phyloP scores from a whole-genome alignment of 2,888 invertebrate species.

The Eutolmus rufibarbis region DNA sequence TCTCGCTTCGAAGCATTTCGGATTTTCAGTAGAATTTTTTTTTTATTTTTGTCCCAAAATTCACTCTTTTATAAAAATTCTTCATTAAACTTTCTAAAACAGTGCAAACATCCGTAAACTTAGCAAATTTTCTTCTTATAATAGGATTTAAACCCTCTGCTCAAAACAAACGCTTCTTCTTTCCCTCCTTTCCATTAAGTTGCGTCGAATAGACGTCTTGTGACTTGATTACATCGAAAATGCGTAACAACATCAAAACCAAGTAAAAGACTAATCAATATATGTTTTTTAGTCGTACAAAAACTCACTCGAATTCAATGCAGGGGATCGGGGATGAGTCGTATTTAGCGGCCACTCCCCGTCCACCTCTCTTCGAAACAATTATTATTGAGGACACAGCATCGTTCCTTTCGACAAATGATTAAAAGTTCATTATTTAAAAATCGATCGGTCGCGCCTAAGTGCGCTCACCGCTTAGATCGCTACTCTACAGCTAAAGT shows the following conservation, averaged over 20 bases:
- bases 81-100: constrained; percentile 16
- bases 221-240: not conserved
- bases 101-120: constrained; percentile 27
- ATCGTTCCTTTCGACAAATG: constrained; percentile 25
- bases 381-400: constrained; percentile 42
- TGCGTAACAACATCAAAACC: constrained; percentile 30
- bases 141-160: not conserved
- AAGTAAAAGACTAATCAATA: not conserved
- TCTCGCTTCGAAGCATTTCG: not conserved
- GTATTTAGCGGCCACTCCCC: not conserved
- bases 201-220: not conserved
- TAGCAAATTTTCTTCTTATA: constrained; percentile 9
- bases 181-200: not conserved
- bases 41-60: not conserved
- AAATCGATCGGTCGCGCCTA: not conserved
- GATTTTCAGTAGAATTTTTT: not conserved
- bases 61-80: constrained; percentile 8
- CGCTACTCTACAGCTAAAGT: not conserved
- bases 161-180: constrained; percentile 1
- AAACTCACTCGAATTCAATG: not conserved
- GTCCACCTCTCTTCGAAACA: not conserved
- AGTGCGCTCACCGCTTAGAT: not conserved
- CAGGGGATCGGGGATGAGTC: not conserved
- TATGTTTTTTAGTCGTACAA: not conserved
- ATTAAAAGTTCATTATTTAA: constrained; percentile 1